Conservation (phyloP, 2,797 vertebrate species). For the Pipistrellus pygmaeus region DNA sequence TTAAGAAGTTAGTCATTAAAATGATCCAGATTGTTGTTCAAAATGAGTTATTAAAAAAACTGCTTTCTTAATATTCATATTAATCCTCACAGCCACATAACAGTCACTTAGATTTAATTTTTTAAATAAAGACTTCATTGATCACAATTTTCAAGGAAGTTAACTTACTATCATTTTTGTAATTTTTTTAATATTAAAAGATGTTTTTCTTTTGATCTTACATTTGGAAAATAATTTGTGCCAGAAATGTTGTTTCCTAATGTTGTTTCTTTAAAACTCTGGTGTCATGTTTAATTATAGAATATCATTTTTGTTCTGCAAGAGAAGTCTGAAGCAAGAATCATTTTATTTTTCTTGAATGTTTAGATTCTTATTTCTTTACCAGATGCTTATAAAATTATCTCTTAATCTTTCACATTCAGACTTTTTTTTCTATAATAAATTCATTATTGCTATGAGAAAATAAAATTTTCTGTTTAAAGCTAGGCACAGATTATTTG, state of each 20-base stretch:
- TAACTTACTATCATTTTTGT: not conserved
- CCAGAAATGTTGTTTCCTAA: not conserved
- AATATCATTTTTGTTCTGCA: not conserved
- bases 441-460: not conserved
- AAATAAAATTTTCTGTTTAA: not conserved
- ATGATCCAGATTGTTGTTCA: not conserved
- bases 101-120: not conserved
- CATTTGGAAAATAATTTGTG: not conserved
- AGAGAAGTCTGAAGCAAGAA: not conserved
- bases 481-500: not conserved
- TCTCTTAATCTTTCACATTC: not conserved
- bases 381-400: not conserved
- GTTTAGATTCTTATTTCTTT: not conserved
- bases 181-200: slow-evolving; percentile 16
- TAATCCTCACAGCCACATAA: not conserved
- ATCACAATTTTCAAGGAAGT: not conserved
- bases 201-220: not conserved
- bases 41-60: not conserved
- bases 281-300: not conserved
- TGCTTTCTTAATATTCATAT: not conserved
- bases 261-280: not conserved
- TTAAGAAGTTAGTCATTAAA: not conserved
- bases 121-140: not conserved
- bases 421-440: slow-evolving; percentile 17
- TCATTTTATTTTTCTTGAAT: slow-evolving; percentile 1